These are phyloP conservation scores for Gnathonemus echidnorhynchus DNA, from an alignment of 2,113 vertebrate genomes.

Conservation along the genomic window DNA sequence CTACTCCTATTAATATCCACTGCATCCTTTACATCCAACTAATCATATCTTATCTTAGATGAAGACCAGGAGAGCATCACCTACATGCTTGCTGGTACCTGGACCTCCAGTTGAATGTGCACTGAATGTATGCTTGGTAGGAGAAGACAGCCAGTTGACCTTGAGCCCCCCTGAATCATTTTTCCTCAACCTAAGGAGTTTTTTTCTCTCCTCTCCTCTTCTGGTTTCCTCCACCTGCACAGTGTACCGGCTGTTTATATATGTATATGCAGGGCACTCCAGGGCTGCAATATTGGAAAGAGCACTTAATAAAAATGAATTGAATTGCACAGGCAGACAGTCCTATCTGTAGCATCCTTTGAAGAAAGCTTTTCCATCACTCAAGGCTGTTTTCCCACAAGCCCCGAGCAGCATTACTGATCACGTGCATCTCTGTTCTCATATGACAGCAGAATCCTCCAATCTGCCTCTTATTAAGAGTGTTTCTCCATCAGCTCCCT, in stretches of 20 bases:
- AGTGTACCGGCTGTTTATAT: background rate
- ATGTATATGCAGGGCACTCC: background rate
- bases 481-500: background rate
- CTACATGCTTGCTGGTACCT: background rate
- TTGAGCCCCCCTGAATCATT: background rate
- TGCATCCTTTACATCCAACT: background rate
- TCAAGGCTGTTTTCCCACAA: background rate
- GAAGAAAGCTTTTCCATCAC: background rate
- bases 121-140: background rate
- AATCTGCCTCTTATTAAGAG: background rate
- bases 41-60: background rate
- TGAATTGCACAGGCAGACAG: background rate
- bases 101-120: background rate
- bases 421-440: background rate
- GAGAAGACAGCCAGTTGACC: background rate
- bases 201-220: background rate
- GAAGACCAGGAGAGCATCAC: background rate
- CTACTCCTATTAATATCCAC: background rate
- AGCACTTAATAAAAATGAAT: background rate
- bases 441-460: background rate
- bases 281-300: background rate
- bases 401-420: background rate
- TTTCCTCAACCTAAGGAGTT: background rate
- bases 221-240: background rate
- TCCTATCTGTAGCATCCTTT: background rate